Conservation (phyloP, 2,797 vertebrate species). For the Harpia harpyja region DNA sequence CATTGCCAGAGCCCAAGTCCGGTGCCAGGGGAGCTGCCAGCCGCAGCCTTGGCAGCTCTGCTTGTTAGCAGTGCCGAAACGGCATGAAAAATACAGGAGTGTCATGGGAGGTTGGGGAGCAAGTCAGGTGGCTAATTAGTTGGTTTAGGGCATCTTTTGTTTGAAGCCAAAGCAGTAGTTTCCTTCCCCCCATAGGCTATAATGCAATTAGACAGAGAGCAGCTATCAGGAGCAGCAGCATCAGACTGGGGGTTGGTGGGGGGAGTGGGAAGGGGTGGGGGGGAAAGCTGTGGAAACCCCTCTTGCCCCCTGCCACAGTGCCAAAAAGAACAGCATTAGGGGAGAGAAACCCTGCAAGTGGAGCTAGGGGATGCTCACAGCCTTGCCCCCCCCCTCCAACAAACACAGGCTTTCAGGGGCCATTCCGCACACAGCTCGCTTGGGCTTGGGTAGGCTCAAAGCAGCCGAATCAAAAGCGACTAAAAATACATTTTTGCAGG, state of each 20-base stretch:
- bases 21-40: rapidly evolving
- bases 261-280: neutral
- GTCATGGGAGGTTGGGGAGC: neutral
- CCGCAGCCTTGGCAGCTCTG: neutral
- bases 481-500: neutral
- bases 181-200: neutral
- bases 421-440: neutral
- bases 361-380: neutral
- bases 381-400: neutral
- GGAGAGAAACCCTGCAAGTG: neutral
- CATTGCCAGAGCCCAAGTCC: neutral
- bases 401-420: neutral
- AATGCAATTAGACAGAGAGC: conserved; percentile 1
- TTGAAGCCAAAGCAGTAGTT: neutral
- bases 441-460: neutral
- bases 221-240: neutral
- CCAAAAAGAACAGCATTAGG: neutral
- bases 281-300: neutral
- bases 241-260: neutral
- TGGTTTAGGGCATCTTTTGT: neutral
- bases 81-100: neutral
- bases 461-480: neutral
- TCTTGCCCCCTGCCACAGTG: rapidly evolving
- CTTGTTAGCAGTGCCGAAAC: neutral
- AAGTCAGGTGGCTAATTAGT: conserved; percentile 54